Base-by-base conservation (phyloP, 2,888 invertebrate genomes). In the Euplexia lucipara region DNA sequence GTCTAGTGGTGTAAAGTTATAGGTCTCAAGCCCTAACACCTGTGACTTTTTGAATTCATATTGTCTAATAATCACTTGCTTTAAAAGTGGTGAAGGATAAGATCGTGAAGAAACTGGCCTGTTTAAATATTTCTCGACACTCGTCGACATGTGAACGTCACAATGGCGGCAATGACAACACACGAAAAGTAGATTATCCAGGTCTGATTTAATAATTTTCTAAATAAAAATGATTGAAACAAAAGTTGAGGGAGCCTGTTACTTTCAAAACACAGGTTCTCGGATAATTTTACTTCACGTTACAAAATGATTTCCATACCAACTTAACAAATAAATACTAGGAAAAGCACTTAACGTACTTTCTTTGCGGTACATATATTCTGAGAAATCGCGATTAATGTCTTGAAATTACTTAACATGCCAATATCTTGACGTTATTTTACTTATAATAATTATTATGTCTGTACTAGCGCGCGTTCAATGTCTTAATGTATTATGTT, bases 361-460 rank as follows among this genome's bases (percentile, higher is more conserved):
- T 66, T 10, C 30, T 67, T 48, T 37, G 10, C 44, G n/a, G n/a
- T n/a, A n/a, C 14, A 39, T 6, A n/a, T 37, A 20, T 48, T 74
- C 41, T 14, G 7, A 12, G 74, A 67, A 54, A 22, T 37, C 5
- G 1, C 16, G 37, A 69, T 34, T 48, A 42, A 75, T 58, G 59
- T 9, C 16, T 16, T 39, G 16, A 39, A 37, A 67, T 75, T 48
- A 75, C 52, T 26, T 22, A 70, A 69, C 42, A 44, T 48, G 10
- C 18, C 26, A 30, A 52, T 45, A 44, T 42, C 10, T 44, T 30
- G 6, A 42, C 48, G 26, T 35, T 8, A 54, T 54, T 37, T 74
- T 49, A 42, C 22, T 32, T 53, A 6, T 54, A 74, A 63, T 35
- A 12, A 57, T 5, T 66, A 30, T 68, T 20, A 45, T 22, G n/a